These are phyloP conservation scores for Eupithecia subfuscata DNA, from an alignment of 2,888 invertebrate genomes.

Conservation along the genomic window DNA sequence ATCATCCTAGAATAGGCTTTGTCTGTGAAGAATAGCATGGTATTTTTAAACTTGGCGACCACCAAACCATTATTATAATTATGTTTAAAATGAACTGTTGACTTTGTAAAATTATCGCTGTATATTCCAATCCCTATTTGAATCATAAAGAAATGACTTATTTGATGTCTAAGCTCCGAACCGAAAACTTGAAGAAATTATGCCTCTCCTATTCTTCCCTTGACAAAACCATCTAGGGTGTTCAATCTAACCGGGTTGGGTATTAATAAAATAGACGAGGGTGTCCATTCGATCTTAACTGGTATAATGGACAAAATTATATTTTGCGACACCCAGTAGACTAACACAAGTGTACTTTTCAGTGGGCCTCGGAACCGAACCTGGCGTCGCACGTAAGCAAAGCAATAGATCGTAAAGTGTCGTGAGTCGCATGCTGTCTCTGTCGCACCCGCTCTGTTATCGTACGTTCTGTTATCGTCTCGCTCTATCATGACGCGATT, in stretches of 20 bases:
- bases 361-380: conserved; percentile 81
- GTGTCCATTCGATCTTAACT: conserved; percentile 39
- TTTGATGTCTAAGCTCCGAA: neutral
- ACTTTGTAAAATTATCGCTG: neutral
- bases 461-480: conserved; percentile 55
- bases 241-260: conserved; percentile 20
- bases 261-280: conserved; percentile 32
- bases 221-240: neutral
- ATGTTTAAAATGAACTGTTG: neutral
- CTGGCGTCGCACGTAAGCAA: conserved; percentile 81
- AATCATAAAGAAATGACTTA: neutral
- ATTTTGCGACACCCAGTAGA: conserved; percentile 66
- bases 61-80: neutral
- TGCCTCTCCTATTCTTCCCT: neutral
- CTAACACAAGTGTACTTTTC: conserved; percentile 80
- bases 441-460: conserved; percentile 69
- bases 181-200: neutral
- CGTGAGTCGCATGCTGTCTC: conserved; percentile 79
- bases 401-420: conserved; percentile 67
- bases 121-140: neutral
- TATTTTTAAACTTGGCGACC: neutral
- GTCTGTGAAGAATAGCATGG: neutral
- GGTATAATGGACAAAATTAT: conserved; percentile 37
- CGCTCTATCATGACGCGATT: conserved; percentile 59
- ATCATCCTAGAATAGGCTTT: neutral